Evolutionary conservation across 2,888 invertebrate species (phyloP), one percentile per base, ranked within the genome.

Genomic region (Hydriomena furcata): DNA sequence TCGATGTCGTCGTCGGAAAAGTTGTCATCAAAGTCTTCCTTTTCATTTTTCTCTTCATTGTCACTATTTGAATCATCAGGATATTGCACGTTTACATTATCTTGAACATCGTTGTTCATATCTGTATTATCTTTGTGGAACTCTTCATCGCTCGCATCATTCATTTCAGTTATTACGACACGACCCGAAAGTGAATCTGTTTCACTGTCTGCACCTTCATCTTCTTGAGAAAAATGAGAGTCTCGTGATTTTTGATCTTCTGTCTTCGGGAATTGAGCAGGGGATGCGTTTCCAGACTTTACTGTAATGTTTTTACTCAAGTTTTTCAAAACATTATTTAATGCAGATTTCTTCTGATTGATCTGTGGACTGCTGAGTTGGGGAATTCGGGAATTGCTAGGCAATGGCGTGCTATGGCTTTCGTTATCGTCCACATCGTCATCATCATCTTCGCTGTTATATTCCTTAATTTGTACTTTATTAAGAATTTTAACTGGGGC

Each of bases 261-360:
- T 21, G 60, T 55, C 44, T 58, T 60, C 7, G 50, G 5, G 20
- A 63, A 58, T 17, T 60, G 58, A 61, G 50, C 73, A 17, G 77
- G 73, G 7, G 79, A 74, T 12, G 74, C 64, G 56, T 74, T 82
- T 47, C 68, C 69, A 2, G 85, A 76, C 64, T 84, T 88, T 0
- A 88, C 68, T 34, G 81, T 84, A 25, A 88, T 79, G 60, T 84
- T 75, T 66, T 77, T 79, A 52, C 84, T 63, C 58, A 87, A 71
- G 58, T 73, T 79, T 65, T 82, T 82, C 42, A 87, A 63, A 24
- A 75, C 77, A 34, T 78, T 77, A 63, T 80, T 73, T 36, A 82
- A 58, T 7, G 64, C 58, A 6, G 62, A 44, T 60, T 68, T 61
- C 50, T 71, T 65, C 47, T 71, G 47, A 53, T 60, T 57, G 55